These are phyloP conservation scores for Lepidocyrtinus sp. DNA, from an alignment of 2,888 invertebrate genomes.

Conservation along the genomic window DNA sequence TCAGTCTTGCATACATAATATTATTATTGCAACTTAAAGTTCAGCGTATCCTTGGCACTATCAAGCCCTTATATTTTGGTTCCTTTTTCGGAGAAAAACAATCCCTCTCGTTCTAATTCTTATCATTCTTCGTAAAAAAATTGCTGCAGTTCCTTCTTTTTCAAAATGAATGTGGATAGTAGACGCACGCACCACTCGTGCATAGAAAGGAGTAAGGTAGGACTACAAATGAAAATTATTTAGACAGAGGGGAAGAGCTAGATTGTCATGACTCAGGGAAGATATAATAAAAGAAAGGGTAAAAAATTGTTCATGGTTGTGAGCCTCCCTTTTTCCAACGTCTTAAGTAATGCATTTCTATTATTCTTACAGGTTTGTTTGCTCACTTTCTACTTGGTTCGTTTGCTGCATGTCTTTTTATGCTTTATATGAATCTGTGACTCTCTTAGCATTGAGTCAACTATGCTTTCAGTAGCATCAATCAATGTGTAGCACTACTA, in stretches of 20 bases:
- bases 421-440: not conserved
- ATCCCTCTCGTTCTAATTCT: slow-evolving; percentile 17
- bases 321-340: slow-evolving; percentile 24
- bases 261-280: not conserved
- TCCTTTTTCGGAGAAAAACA: slow-evolving; percentile 3
- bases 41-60: slow-evolving; percentile 39
- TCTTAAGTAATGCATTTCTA: slow-evolving; percentile 41
- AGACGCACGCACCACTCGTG: not conserved
- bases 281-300: not conserved
- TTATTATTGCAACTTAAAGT: slow-evolving; percentile 25
- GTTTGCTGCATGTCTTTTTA: not conserved
- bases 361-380: slow-evolving; percentile 52
- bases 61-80: slow-evolving; percentile 12
- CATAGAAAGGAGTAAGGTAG: not conserved
- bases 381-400: slow-evolving; percentile 20
- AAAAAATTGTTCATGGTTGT: not conserved
- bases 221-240: not conserved
- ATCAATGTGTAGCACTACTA: slow-evolving; percentile 40
- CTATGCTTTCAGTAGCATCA: slow-evolving; percentile 31
- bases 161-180: slow-evolving; percentile 2
- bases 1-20: slow-evolving; percentile 6
- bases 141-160: not conserved
- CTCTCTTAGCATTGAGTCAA: not conserved
- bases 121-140: slow-evolving; percentile 2
- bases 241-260: not conserved